phyloP scores from a whole-genome alignment of 2,888 invertebrate species.

The Ectemnius continuus region DNA sequence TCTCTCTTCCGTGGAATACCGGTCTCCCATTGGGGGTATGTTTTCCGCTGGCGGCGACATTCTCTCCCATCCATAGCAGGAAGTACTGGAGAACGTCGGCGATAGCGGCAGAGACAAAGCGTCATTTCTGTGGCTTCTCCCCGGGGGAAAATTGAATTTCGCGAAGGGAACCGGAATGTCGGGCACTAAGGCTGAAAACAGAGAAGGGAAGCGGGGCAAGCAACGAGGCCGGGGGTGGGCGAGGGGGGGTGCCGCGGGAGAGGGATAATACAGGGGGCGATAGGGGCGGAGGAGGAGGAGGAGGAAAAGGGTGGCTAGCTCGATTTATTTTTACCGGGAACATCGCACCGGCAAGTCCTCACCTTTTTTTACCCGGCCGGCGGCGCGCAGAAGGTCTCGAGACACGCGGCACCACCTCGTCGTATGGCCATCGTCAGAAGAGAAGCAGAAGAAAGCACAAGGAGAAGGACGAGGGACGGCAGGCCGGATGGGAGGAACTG shows the following conservation, averaged over 20 bases:
- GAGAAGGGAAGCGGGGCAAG: too few relatives aligned
- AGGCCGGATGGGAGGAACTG: too few relatives aligned
- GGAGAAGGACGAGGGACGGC: neutral
- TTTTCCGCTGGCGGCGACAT: too few relatives aligned
- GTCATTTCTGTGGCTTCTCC: neutral
- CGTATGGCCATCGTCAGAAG: too few relatives aligned
- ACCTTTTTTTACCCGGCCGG: conserved; percentile 19
- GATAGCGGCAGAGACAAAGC: neutral
- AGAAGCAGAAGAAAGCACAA: conserved; percentile 6
- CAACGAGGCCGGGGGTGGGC: conserved; percentile 1
- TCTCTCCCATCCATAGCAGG: too few relatives aligned
- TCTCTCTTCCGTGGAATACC: too few relatives aligned
- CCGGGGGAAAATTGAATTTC: conserved; percentile 39
- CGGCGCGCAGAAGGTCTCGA: conserved; percentile 20
- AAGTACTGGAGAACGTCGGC: too few relatives aligned
- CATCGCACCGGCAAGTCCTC: conserved; percentile 22
- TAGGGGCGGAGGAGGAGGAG: conserved; percentile 18
- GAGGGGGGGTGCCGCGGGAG: neutral
- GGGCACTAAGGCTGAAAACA: too few relatives aligned
- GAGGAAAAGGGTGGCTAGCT: conserved; percentile 3
- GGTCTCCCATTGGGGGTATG: too few relatives aligned
- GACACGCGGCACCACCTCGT: too few relatives aligned
- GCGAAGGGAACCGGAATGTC: too few relatives aligned
- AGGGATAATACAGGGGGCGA: conserved; percentile 8
- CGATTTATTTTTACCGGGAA: conserved; percentile 42